A percentile compares a stretch with the other conserved stretches of the same genome.
Conservation (phyloP, 53 echinoderm and acorn worm genomes). For the Pentamera pediparva region DNA sequence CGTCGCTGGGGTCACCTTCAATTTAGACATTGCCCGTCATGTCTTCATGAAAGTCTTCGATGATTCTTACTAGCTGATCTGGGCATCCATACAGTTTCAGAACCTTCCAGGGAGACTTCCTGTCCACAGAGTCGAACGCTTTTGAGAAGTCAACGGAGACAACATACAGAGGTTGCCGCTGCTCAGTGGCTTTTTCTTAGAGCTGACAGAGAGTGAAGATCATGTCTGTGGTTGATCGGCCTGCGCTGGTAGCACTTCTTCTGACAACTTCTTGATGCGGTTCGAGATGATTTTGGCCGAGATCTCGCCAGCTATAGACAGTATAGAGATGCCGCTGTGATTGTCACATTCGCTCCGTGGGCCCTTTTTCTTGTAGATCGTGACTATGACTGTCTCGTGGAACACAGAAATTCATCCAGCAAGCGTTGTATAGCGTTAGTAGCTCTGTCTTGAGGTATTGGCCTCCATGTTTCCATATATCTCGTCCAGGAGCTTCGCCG, state of each 20-base stretch:
- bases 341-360: not conserved
- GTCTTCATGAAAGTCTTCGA: slow-evolving; percentile 19
- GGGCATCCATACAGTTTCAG: slow-evolving; percentile 23
- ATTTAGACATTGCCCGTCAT: not conserved
- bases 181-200: slow-evolving; percentile 24
- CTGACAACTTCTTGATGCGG: not conserved
- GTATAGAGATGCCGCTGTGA: not conserved
- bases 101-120: slow-evolving; percentile 24
- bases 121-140: slow-evolving; percentile 35
- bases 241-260: slow-evolving; percentile 8
- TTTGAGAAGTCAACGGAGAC: slow-evolving; percentile 29
- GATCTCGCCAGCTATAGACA: slow-evolving; percentile 4
- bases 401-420: slow-evolving; percentile 2
- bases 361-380: not conserved
- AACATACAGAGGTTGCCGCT: slow-evolving; percentile 17
- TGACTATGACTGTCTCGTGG: not conserved
- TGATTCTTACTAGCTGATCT: not conserved
- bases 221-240: slow-evolving; percentile 11
- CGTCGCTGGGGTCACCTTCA: not conserved
- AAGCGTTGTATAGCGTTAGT: not conserved
- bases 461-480: too few relatives aligned
- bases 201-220: slow-evolving; percentile 25
- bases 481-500: not conserved
- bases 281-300: slow-evolving; percentile 11
- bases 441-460: too few relatives aligned